Conservation (phyloP, 2,888 invertebrate species). For the Lepidocyrtinus sp. region DNA sequence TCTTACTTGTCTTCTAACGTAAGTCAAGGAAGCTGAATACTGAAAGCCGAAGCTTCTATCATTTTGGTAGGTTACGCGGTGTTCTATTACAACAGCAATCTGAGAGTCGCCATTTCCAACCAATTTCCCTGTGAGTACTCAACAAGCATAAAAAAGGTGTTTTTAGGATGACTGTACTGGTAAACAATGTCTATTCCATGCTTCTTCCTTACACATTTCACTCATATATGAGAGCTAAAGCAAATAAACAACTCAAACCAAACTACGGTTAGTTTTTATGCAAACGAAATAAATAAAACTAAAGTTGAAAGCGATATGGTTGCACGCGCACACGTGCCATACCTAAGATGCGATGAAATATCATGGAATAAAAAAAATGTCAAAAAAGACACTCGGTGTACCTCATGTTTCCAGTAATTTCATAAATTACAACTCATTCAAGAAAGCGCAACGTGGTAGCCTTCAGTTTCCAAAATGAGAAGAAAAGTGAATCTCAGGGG, state of each 20-base stretch:
- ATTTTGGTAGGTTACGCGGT: background rate
- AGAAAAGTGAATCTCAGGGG: background rate
- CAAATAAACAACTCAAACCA: background rate
- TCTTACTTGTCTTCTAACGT: background rate
- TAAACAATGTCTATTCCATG: too few relatives aligned
- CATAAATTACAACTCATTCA: constrained; percentile 19
- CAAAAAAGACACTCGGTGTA: background rate
- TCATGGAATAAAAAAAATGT: background rate
- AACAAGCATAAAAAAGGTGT: background rate
- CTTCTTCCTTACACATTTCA: too few relatives aligned
- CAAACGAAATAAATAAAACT: background rate
- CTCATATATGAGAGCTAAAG: background rate
- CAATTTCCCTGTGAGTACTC: background rate
- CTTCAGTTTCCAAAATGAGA: background rate
- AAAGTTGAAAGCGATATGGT: background rate
- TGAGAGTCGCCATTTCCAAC: background rate
- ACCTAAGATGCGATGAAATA: background rate
- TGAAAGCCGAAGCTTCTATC: background rate
- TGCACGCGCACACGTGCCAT: background rate
- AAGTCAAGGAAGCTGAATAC: background rate
- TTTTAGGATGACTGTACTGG: background rate
- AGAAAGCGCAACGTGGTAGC: background rate
- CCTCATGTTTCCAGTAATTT: constrained; percentile 16
- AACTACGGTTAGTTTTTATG: background rate
- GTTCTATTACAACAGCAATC: background rate